These are phyloP conservation scores for Coryphaenoides rupestris DNA, from an alignment of 2,113 vertebrate genomes.

Conservation along the genomic window DNA sequence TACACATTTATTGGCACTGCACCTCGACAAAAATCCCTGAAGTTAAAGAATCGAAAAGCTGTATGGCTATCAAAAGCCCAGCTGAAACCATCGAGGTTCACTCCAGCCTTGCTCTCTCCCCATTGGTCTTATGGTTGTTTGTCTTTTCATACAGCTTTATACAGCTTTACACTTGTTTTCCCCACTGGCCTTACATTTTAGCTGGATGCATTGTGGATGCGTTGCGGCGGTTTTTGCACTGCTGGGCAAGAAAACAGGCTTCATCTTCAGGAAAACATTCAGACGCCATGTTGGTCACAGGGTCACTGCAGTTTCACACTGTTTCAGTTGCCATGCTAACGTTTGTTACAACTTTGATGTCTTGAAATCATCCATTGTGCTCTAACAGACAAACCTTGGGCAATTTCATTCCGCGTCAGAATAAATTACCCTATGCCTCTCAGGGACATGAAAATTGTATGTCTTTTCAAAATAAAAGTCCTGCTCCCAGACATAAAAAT, in stretches of 20 bases:
- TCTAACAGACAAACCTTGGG: constrained; percentile 5
- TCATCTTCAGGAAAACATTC: not conserved
- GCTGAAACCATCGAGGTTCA: too few species aligned
- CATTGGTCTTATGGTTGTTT: too few species aligned
- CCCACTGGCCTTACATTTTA: too few species aligned
- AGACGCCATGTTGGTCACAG: not conserved
- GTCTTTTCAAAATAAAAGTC: constrained; percentile 64
- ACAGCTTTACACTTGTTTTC: too few species aligned
- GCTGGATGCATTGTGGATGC: too few species aligned
- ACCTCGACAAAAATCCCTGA: too few species aligned
- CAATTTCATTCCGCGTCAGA: constrained; percentile 43
- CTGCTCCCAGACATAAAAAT: constrained; percentile 34
- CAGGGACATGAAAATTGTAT: constrained; percentile 51
- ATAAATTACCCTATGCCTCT: constrained; percentile 41
- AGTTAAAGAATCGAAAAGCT: too few species aligned
- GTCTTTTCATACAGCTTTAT: not conserved
- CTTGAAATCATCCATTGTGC: not conserved
- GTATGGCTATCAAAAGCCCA: too few species aligned
- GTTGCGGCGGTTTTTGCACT: too few species aligned
- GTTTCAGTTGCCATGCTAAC: not conserved
- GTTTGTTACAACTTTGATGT: not conserved
- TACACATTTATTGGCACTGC: too few species aligned
- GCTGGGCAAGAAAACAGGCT: not conserved
- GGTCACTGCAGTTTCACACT: not conserved
- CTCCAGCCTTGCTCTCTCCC: too few species aligned